These are phyloP conservation scores for Gastrophryne carolinensis DNA, from an alignment of 2,797 vertebrate genomes.

Conservation along the genomic window DNA sequence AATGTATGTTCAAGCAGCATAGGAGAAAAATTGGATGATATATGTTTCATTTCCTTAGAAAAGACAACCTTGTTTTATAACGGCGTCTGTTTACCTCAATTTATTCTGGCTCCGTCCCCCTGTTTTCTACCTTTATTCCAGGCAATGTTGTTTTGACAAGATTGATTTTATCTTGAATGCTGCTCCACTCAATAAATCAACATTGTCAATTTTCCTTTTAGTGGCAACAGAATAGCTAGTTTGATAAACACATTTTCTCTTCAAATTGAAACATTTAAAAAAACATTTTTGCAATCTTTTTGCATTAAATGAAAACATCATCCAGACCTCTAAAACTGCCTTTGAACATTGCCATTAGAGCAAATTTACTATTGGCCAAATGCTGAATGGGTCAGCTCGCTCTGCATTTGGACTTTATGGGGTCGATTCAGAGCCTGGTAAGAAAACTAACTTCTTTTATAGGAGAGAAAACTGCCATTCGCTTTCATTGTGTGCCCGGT, in stretches of 20 bases:
- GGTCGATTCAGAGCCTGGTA: too few relatives aligned
- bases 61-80: conserved; percentile 49
- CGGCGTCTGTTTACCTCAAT: conserved; percentile 48
- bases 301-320: conserved; percentile 21
- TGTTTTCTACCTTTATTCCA: conserved; percentile 38
- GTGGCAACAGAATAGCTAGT: conserved; percentile 55
- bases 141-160: conserved; percentile 64
- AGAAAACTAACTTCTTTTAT: too few relatives aligned
- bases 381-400: too few relatives aligned
- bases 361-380: not conserved
- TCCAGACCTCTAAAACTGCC: not conserved
- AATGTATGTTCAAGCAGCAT: conserved; percentile 21
- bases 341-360: conserved; percentile 25
- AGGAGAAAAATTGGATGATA: conserved; percentile 41
- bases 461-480: too few relatives aligned
- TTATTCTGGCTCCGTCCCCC: conserved; percentile 40
- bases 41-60: conserved; percentile 39
- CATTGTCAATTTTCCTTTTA: conserved; percentile 62
- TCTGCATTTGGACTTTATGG: too few relatives aligned
- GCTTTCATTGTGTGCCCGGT: too few relatives aligned
- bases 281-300: conserved; percentile 11
- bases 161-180: conserved; percentile 71
- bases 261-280: conserved; percentile 51
- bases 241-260: conserved; percentile 59
- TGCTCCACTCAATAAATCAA: conserved; percentile 68